These are phyloP conservation scores for Lamproptera curius DNA, from an alignment of 2,888 invertebrate genomes.

Conservation along the genomic window DNA sequence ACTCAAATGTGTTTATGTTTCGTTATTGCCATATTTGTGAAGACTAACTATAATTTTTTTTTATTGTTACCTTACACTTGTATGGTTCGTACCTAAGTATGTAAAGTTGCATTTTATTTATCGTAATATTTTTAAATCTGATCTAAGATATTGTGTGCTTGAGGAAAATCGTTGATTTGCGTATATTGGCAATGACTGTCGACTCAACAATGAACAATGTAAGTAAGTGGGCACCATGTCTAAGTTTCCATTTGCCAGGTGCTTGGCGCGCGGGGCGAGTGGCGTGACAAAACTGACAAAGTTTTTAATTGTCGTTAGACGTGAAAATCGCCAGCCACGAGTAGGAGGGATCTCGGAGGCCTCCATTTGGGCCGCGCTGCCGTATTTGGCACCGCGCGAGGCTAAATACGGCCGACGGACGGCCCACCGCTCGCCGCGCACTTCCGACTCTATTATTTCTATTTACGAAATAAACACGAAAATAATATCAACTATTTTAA, in stretches of 20 bases:
- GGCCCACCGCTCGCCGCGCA: slow-evolving; percentile 79
- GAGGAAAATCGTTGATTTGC: too few species aligned
- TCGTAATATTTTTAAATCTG: too few species aligned
- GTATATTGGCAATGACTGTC: too few species aligned
- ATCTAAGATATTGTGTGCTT: too few species aligned
- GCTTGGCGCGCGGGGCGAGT: slow-evolving; percentile 35
- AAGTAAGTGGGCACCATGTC: too few species aligned
- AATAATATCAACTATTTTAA: slow-evolving; percentile 76
- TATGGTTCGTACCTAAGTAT: too few species aligned
- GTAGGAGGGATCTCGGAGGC: slow-evolving; percentile 88
- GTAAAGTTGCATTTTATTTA: too few species aligned
- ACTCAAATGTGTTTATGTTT: too few species aligned
- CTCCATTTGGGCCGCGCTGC: slow-evolving; percentile 88
- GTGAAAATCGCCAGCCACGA: slow-evolving; percentile 74
- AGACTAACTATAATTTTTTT: too few species aligned
- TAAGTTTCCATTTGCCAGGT: slow-evolving; percentile 9
- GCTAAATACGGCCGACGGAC: slow-evolving; percentile 90
- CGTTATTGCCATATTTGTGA: too few species aligned
- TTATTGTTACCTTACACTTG: too few species aligned
- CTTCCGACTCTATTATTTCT: slow-evolving; percentile 78
- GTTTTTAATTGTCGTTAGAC: slow-evolving; percentile 72
- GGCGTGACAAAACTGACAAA: slow-evolving; percentile 68
- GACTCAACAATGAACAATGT: too few species aligned
- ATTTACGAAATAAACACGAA: slow-evolving; percentile 76
- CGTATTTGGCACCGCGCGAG: slow-evolving; percentile 89